Percentiles rank a stretch among this genome's conserved stretches.
These are phyloP conservation scores for Oreortyx pictus DNA, from an alignment of 2,797 vertebrate genomes.

Conservation along the genomic window DNA sequence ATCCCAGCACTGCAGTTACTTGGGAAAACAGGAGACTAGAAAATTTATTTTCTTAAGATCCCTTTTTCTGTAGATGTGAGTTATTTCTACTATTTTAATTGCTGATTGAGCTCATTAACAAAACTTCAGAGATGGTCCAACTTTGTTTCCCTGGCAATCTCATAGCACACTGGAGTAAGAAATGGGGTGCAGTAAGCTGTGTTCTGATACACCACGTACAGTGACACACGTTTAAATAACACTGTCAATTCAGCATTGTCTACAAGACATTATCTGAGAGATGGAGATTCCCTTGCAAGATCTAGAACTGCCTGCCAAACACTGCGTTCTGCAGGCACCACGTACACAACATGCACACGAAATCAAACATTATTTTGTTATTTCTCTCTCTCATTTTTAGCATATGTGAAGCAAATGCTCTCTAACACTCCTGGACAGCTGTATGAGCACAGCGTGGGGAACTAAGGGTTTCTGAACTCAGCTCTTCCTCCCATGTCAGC, in stretches of 20 bases:
- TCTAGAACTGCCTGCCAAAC: background rate
- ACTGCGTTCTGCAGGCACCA: background rate
- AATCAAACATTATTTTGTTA: background rate
- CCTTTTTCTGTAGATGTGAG: background rate
- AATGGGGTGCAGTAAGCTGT: background rate
- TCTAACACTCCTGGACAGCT: background rate
- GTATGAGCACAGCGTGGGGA: background rate
- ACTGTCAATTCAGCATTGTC: background rate
- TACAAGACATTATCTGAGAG: background rate
- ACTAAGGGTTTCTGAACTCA: background rate
- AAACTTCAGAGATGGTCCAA: background rate
- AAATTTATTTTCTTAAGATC: background rate
- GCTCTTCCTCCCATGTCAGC: background rate
- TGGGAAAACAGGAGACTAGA: background rate
- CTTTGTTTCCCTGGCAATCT: background rate
- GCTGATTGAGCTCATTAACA: background rate
- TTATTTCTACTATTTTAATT: rapidly evolving
- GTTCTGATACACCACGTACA: background rate
- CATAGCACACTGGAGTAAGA: background rate
- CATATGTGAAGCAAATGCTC: background rate
- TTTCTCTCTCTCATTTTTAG: background rate
- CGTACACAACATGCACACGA: rapidly evolving
- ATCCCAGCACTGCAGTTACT: background rate
- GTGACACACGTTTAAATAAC: background rate
- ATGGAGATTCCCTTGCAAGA: background rate